Conservation (phyloP, 1,140 invertebrate species). For the Drosophila hydei region DNA sequence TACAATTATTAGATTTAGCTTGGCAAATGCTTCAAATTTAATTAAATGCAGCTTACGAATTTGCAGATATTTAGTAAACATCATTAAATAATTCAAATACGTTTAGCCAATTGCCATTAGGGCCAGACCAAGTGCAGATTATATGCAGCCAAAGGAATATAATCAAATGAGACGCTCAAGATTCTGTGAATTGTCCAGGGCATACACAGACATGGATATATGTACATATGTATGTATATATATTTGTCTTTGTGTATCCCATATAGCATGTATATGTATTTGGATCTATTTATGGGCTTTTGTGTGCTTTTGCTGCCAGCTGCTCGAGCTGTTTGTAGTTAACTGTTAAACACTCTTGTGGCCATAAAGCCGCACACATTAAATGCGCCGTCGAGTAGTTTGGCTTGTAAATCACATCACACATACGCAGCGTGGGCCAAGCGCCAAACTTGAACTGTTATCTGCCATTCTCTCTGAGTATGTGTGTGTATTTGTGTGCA, state of each 20-base stretch:
- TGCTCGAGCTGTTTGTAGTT: constrained; percentile 22
- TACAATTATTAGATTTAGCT: no score
- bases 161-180: constrained; percentile 1
- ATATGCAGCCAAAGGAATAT: not conserved
- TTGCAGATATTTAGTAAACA: not conserved
- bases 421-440: constrained; percentile 53
- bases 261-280: not conserved
- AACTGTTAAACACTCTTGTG: constrained; percentile 33
- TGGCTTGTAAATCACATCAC: constrained; percentile 70
- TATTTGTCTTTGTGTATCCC: no score
- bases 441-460: constrained; percentile 20
- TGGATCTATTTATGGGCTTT: constrained; percentile 9
- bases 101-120: not conserved
- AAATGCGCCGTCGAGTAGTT: constrained; percentile 45
- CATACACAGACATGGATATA: not conserved
- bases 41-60: not conserved
- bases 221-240: not conserved
- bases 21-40: not conserved
- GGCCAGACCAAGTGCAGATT: not conserved
- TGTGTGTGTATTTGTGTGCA: constrained; percentile 33
- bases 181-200: not conserved
- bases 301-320: constrained; percentile 1
- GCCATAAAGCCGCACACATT: constrained; percentile 42
- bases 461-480: constrained; percentile 4
- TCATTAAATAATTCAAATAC: not conserved